Evolutionary conservation across 2,888 invertebrate species (phyloP).

Genomic region (Lithophane semibrunnea): DNA sequence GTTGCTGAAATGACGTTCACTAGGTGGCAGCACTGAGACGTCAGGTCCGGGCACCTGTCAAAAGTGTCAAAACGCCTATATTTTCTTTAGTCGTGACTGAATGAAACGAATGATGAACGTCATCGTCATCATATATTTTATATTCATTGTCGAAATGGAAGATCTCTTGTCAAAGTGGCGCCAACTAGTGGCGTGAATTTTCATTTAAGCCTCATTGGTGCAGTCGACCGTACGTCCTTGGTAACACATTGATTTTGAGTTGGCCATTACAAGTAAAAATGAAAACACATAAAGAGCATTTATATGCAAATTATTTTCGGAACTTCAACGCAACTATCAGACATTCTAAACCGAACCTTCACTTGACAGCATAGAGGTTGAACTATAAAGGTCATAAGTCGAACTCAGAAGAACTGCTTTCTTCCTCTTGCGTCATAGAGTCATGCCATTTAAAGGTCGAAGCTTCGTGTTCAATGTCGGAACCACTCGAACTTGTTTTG

Average conservation of each 20-base stretch:
- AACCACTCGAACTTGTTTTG: constrained; percentile 14
- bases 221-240: too few species aligned
- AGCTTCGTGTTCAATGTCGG: constrained; percentile 36
- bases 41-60: background rate
- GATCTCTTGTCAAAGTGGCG: too few species aligned
- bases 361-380: constrained; percentile 3
- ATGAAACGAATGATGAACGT: too few species aligned
- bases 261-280: background rate
- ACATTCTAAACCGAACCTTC: constrained; percentile 30
- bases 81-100: background rate
- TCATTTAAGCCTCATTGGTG: too few species aligned
- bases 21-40: background rate
- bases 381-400: constrained; percentile 45
- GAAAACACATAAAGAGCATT: background rate
- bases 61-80: background rate
- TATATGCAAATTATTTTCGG: background rate
- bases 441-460: constrained; percentile 44
- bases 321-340: background rate
- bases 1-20: too few species aligned
- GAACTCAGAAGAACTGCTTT: constrained; percentile 31
- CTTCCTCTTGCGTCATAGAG: constrained; percentile 51
- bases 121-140: too few species aligned
- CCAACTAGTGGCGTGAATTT: too few species aligned
- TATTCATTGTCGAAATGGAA: too few species aligned
- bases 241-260: too few species aligned